Base-by-base conservation (phyloP, 2,888 invertebrate genomes). In the Pecten maximus region DNA sequence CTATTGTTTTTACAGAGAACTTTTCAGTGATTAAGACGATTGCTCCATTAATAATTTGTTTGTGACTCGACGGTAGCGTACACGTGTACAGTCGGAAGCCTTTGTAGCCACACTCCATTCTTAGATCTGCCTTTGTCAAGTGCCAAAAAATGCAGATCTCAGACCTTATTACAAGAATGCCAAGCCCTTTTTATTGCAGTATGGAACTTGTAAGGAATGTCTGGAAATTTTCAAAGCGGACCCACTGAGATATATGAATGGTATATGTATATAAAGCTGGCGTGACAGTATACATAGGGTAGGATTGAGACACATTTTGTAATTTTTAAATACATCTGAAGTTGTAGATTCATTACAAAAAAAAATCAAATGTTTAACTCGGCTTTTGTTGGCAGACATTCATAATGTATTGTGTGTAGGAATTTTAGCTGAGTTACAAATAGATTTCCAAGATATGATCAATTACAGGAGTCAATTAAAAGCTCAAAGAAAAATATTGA, bases 21-120 rank as follows among this genome's bases (percentile, higher is more conserved):
- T 4, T 74, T 74, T 74, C 35, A 16, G 74, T 74, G 74, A 74
- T 74, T 74, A 74, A 74, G 74, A 74, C 28, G 35, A 74, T 74
- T 74, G 74, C 28, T 74, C 28, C 74, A 74, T 74, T 74, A 74
- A 74, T 74, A 74, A 74, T 74, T 74, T 35, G 28, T 10, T 54
- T 19, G 19, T 28, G 74, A 74, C 28, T 35, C 28, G 35, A 35
- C 35, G 10, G 74, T 60, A 60, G 23, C 4, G 23, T n/a, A 74
- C 74, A 74, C 74, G 35, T 74, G 74, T 74, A 74, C 35, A 74
- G 28, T 74, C 35, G 44, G 44, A 6, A 6, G 44, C 10, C 74
- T 74, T 28, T 74, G 35, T 74, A 35, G 15, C 6, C 28, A 74
- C 35, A 74, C 74, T 74, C 23, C 74, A 74, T 74, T 74, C 74